Conservation (phyloP, 2,888 invertebrate species). For the Arrhopalites spinosus region DNA sequence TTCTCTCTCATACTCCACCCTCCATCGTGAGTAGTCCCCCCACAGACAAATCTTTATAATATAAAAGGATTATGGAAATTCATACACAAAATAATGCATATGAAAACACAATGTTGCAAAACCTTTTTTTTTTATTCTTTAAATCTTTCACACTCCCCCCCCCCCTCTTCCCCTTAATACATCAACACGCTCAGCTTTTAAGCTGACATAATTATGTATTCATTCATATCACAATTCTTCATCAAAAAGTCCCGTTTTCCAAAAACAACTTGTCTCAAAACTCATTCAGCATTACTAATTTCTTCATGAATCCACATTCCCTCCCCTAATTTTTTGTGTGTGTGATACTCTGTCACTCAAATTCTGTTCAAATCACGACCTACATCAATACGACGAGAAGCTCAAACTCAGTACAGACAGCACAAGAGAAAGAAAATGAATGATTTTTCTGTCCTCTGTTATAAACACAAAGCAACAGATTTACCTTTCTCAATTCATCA, state of each 20-base stretch:
- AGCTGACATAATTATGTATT: constrained; percentile 10
- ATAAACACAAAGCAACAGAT: no score
- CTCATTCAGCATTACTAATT: constrained; percentile 11
- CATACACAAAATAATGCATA: no score
- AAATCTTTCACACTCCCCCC: not conserved
- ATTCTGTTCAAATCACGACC: not conserved
- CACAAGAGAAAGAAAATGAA: no score
- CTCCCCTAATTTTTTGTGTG: not conserved
- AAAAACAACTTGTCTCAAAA: not conserved
- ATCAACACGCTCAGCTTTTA: constrained; percentile 13
- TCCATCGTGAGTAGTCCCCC: not conserved
- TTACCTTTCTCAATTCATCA: no score
- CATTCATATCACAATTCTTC: not conserved
- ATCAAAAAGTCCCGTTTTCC: not conserved
- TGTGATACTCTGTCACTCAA: not conserved
- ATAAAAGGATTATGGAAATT: no score
- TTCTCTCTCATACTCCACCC: not conserved
- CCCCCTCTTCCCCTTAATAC: no score
- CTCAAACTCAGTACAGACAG: not conserved
- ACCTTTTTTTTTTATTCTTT: not conserved
- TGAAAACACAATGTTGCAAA: no score
- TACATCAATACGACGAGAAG: not conserved
- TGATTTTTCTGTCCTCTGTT: no score
- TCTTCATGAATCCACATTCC: not conserved
- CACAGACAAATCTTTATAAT: no score